Percentiles rank a stretch among this genome's conserved stretches.
Evolutionary conservation across 2,113 vertebrate species (phyloP).

Genomic region (Entomyzon cyanotis): DNA sequence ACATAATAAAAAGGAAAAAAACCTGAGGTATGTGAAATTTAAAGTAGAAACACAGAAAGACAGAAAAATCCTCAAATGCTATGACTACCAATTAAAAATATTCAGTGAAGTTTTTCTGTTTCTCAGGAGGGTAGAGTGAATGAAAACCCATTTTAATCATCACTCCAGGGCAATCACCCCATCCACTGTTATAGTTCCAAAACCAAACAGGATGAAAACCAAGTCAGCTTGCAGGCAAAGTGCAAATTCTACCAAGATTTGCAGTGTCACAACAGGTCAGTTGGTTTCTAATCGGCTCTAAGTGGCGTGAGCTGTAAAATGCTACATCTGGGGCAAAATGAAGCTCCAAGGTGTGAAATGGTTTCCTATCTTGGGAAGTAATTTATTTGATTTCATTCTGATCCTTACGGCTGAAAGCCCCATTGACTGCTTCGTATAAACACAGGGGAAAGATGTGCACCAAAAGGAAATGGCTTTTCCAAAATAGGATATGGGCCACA

Average conservation of each 20-base stretch:
- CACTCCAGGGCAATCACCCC: neutral
- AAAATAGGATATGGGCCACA: conserved; percentile 1
- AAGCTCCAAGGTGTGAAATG: conserved; percentile 37
- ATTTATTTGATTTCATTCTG: conserved; percentile 49
- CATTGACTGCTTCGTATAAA: neutral
- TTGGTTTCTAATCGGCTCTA: neutral
- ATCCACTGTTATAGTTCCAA: neutral
- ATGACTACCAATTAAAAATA: neutral
- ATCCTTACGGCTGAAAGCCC: neutral
- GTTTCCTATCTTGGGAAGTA: conserved; percentile 42
- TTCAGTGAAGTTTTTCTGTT: neutral
- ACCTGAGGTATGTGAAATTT: neutral
- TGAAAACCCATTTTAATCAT: neutral
- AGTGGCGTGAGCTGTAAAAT: neutral
- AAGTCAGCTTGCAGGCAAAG: neutral
- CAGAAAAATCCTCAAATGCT: neutral
- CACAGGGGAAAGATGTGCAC: neutral
- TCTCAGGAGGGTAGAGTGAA: neutral
- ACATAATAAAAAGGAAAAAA: neutral
- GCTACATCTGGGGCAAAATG: conserved; percentile 5
- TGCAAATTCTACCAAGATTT: conserved; percentile 1
- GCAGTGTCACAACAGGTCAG: neutral
- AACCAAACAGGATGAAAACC: neutral
- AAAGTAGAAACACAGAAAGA: neutral
- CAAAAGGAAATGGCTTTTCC: conserved; percentile 25